A percentile compares a stretch with the other conserved stretches of the same genome.
phyloP scores from a whole-genome alignment of 2,888 invertebrate species.

The Neuroscelio doddi region DNA sequence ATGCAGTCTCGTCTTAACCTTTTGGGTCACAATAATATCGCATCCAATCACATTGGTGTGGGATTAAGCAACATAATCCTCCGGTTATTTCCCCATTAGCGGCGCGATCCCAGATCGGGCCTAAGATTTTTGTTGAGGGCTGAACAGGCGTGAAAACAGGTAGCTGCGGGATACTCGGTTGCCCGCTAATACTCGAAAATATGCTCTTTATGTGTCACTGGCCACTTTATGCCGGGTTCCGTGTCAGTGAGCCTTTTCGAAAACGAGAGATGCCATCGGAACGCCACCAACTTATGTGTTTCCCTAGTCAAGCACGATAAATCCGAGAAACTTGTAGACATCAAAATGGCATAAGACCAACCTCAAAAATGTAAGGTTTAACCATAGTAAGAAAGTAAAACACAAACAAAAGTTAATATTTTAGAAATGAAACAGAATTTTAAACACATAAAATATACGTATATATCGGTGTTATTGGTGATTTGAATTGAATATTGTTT shows the following conservation, averaged over 20 bases:
- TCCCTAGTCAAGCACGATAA: conserved; percentile 37
- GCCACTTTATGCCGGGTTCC: conserved; percentile 63
- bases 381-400: no score
- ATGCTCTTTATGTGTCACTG: conserved; percentile 72
- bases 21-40: conserved; percentile 53
- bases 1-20: conserved; percentile 19
- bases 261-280: conserved; percentile 28
- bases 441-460: no score
- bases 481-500: no score
- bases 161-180: conserved; percentile 40
- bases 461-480: no score
- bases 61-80: conserved; percentile 65
- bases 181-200: conserved; percentile 65
- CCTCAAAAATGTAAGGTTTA: no score
- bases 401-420: no score
- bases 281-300: conserved; percentile 33
- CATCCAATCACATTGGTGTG: conserved; percentile 44
- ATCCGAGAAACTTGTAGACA: conserved; percentile 26
- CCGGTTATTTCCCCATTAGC: conserved; percentile 69
- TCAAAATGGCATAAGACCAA: no score
- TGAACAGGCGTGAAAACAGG: conserved; percentile 61
- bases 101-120: conserved; percentile 36
- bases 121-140: conserved; percentile 33
- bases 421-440: no score
- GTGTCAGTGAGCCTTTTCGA: conserved; percentile 37